These are phyloP conservation scores for Sinhomidia bicolor DNA, from an alignment of 2,888 invertebrate genomes.

Conservation along the genomic window DNA sequence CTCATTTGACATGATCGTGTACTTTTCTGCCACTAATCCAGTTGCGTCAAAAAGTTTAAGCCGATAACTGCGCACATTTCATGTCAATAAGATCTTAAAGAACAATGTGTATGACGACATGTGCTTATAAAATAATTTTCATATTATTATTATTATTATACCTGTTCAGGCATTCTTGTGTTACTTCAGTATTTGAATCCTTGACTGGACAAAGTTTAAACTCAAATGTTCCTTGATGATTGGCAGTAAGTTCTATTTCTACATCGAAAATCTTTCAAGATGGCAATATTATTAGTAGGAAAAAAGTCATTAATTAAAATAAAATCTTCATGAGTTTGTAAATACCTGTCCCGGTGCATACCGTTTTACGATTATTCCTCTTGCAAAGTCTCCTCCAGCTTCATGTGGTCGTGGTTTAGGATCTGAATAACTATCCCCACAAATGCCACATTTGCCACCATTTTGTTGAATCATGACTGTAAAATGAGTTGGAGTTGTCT, in stretches of 20 bases:
- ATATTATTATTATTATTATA: too few relatives aligned
- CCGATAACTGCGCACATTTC: background rate
- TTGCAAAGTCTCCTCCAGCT: constrained; percentile 92
- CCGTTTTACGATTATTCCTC: constrained; percentile 91
- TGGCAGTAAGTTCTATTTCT: constrained; percentile 93
- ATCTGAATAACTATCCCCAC: constrained; percentile 93
- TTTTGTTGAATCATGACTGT: constrained; percentile 71
- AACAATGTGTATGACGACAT: background rate
- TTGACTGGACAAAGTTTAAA: constrained; percentile 93
- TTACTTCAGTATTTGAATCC: constrained; percentile 89
- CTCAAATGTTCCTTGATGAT: constrained; percentile 92
- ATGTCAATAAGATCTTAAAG: constrained; percentile 58
- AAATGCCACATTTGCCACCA: constrained; percentile 91
- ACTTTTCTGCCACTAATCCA: constrained; percentile 86
- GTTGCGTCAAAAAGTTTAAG: constrained; percentile 85
- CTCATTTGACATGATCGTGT: constrained; percentile 84
- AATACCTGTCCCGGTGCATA: constrained; percentile 91
- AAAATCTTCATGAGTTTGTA: background rate
- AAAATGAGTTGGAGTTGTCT: background rate
- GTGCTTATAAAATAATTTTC: background rate
- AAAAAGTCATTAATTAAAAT: background rate
- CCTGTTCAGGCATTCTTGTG: constrained; percentile 93
- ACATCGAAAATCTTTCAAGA: constrained; percentile 86
- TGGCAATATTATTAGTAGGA: constrained; percentile 52
- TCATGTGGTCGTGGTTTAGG: constrained; percentile 91